phyloP scores from a whole-genome alignment of 2,888 invertebrate species.

The Tridacna gigas region DNA sequence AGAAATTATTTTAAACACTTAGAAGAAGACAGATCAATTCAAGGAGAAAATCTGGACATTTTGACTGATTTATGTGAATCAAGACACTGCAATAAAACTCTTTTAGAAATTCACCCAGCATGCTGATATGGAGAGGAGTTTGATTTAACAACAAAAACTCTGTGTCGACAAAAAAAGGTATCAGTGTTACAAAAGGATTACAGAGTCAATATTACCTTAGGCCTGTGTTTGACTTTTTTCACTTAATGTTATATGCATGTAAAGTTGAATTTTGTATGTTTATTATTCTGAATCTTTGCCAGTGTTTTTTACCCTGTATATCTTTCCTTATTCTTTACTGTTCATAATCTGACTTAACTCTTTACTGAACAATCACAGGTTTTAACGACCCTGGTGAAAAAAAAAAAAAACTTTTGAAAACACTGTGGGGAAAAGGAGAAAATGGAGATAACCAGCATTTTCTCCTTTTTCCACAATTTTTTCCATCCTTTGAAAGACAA shows the following conservation, averaged over 20 bases:
- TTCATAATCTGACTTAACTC: not conserved
- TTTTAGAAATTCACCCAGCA: too few relatives aligned
- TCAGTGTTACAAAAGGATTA: not conserved
- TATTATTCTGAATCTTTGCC: not conserved
- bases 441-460: conserved; percentile 8
- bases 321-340: not conserved
- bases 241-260: not conserved
- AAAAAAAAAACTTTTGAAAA: too few relatives aligned
- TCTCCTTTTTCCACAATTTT: not conserved
- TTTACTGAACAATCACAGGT: not conserved
- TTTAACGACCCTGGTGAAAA: not conserved
- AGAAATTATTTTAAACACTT: too few relatives aligned
- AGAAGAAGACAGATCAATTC: too few relatives aligned
- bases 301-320: conserved; percentile 1
- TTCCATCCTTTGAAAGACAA: too few relatives aligned
- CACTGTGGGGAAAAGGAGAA: not conserved
- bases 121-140: too few relatives aligned
- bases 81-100: too few relatives aligned
- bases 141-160: too few relatives aligned
- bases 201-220: not conserved
- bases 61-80: too few relatives aligned
- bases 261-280: not conserved
- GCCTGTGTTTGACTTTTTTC: not conserved
- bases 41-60: too few relatives aligned
- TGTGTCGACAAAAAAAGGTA: not conserved